Evolutionary conservation across 2,888 invertebrate genomes (phyloP).

Genomic region (Melanotus villosus): DNA sequence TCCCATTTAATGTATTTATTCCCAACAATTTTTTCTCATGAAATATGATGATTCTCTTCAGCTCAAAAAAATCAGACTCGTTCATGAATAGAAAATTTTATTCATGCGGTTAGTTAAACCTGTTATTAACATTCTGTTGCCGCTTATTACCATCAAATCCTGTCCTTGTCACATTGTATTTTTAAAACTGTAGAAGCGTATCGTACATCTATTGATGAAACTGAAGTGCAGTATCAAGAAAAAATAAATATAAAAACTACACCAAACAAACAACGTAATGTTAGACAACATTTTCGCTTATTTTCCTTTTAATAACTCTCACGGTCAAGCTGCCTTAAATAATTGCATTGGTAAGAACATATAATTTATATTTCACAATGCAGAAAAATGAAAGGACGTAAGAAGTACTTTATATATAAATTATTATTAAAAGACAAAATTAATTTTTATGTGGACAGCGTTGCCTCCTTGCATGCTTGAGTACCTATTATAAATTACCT

Average conservation of each 20-base stretch:
- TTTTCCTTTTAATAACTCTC: constrained; percentile 29
- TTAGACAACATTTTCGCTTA: background rate
- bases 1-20: too few species aligned
- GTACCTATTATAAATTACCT: constrained; percentile 8
- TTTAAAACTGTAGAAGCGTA: constrained; percentile 32
- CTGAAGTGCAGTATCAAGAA: background rate
- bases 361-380: constrained; percentile 28
- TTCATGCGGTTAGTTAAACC: constrained; percentile 33
- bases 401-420: background rate
- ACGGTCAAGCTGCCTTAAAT: constrained; percentile 30
- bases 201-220: constrained; percentile 15
- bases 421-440: constrained; percentile 20
- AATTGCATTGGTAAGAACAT: constrained; percentile 13
- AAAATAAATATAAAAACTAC: constrained; percentile 2
- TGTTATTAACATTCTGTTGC: constrained; percentile 36
- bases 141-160: constrained; percentile 30
- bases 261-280: background rate
- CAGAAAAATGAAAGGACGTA: constrained; percentile 13
- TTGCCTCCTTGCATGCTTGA: constrained; percentile 10
- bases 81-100: constrained; percentile 7
- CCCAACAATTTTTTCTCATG: too few species aligned
- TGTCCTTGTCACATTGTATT: constrained; percentile 36
- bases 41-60: too few species aligned
- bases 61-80: too few species aligned
- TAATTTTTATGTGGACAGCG: constrained; percentile 21